Base-by-base conservation (phyloP, 2,797 vertebrate genomes). In the Hipposideros larvatus region DNA sequence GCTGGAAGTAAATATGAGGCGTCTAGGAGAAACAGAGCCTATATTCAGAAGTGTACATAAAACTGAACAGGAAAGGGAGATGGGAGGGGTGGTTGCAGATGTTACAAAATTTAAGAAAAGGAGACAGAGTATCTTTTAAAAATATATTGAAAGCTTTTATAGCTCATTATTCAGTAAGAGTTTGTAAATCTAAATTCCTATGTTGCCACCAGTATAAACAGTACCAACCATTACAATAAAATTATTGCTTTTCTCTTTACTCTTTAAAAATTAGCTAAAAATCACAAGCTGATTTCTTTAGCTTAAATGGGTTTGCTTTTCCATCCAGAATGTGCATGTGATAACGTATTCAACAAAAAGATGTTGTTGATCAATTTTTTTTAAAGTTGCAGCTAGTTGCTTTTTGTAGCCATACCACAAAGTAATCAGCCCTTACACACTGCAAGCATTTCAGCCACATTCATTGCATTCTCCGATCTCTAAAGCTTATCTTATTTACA, bases 31-130 rank as follows among this genome's bases (percentile, higher is more conserved):
- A 98, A 97, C 85, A 94, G 80, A 95, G 95, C 86, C 97, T 93
- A 94, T 88, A 77, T 43, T 86, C 90, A 89, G 97, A 98, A 98
- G 97, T 98, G 98, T 97, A 97, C 93, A 97, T 95, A 96, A 98
- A 96, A 98, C 75, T 98, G 97, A 98, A 94, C 97, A 98, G 87
- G 91, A 94, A 63, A 10, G 15, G 34, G 43, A 74, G 26, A 48
- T 43, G 0, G 46, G n/a, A 65, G 26, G 41, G 21, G n/a, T 48
- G 51, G 16, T 34, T 80, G 11, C 53, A 87, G 46, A 88, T 18
- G 15, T 88, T 87, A 41, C 63, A 92, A 91, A 94, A 96, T 97
- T 28, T 61, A 95, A 96, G 91, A 90, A 97, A 83, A 87, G 31
- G 84, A 97, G 96, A 97, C 90, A 95, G 89, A 94, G 55, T 24